Evolutionary conservation across 2,888 invertebrate species (phyloP).

Genomic region (Tribolium freemani): DNA sequence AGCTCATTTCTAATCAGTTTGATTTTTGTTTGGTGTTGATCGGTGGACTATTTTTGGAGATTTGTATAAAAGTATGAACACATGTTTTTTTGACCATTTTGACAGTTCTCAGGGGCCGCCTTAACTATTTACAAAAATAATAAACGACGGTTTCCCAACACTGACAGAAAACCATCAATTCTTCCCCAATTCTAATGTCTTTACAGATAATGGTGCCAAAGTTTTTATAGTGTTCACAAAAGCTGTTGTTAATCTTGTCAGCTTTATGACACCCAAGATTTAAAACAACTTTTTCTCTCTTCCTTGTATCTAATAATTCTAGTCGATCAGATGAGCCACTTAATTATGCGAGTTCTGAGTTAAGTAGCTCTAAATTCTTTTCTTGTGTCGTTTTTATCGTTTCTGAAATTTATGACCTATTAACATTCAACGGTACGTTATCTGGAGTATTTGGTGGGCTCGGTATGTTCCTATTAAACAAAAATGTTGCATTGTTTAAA

Average conservation of each 20-base stretch:
- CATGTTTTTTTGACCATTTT: no score
- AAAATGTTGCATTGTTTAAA: background rate
- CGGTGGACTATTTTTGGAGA: no score
- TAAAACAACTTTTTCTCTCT: no score
- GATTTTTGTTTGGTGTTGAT: no score
- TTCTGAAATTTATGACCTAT: background rate
- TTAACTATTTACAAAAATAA: no score
- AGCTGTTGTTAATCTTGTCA: background rate
- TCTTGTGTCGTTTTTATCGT: background rate
- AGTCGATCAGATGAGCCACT: background rate
- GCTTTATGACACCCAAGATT: background rate
- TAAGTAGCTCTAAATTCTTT: background rate
- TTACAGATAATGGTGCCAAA: background rate
- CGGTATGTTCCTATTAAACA: background rate
- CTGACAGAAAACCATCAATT: background rate
- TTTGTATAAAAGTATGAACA: no score
- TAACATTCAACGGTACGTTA: background rate
- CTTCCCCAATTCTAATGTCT: background rate
- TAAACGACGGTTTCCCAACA: background rate
- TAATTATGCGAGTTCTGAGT: background rate
- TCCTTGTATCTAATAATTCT: no score
- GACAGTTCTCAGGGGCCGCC: no score
- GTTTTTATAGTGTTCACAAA: background rate
- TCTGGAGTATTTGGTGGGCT: background rate
- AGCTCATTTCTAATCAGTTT: no score